Base-by-base conservation (phyloP, 2,797 vertebrate genomes). In the Eulemur coronatus region DNA sequence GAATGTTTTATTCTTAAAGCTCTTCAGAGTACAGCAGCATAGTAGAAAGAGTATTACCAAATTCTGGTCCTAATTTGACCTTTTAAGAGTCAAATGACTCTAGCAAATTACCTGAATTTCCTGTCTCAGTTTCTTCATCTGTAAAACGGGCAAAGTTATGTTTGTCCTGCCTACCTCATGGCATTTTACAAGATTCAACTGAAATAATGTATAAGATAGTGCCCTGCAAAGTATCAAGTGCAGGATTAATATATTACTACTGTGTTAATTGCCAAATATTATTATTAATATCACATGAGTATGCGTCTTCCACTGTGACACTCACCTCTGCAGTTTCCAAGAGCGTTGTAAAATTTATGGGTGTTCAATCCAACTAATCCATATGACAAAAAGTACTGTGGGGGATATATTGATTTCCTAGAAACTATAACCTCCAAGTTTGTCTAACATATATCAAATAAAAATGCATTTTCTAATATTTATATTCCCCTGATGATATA, bases 141-240 rank as follows among this genome's bases (percentile, higher is more conserved):
- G 48, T 52, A 43, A 75, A 91, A 57, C 30, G 41, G 63, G 3
- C 50, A 9, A 55, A 48, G 18, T 67, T 20, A 30, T 20, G 5
- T 14, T 46, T n/a, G 4, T 85, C 14, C 4, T 26, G 7, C 0
- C 46, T n/a, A 4, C 2, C 0, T 35, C 8, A 20, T 0, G 30
- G 38, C 10, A 20, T 26, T 48, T 46, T 59, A 28, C 48, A 11
- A 80, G n/a, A 55, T 15, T 50, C 57, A 43, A 55, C 28, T 22
- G 26, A 24, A 26, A 57, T n/a, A 3, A 26, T 6, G 52, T 2
- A 65, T 17, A 46, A 5, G 22, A 0, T n/a, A 35, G 33, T 63
- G 33, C 38, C 63, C 20, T 63, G 26, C 43, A 73, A 52, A 26
- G 4, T 33, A 18, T 61, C 70, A 35, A 41, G 33, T 55, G 12